phyloP scores from a whole-genome alignment of 2,113 vertebrate genomes.

The Sminthopsis crassicaudata region DNA sequence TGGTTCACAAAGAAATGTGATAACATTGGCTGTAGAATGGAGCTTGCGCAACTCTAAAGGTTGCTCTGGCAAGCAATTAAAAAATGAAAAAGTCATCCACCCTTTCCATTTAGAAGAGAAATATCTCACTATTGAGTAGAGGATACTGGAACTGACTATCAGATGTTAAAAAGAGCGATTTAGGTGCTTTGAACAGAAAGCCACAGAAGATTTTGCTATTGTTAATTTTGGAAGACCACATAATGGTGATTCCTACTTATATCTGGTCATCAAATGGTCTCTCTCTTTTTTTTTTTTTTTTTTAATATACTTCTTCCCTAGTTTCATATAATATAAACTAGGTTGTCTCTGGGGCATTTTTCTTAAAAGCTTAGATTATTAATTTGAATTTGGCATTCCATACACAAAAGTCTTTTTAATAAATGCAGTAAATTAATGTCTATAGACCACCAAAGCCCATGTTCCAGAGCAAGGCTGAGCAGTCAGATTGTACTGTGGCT shows the following conservation, averaged over 20 bases:
- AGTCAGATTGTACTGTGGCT: neutral
- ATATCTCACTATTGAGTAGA: conserved; percentile 53
- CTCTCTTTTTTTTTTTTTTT: conserved; percentile 27
- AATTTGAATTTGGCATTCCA: conserved; percentile 43
- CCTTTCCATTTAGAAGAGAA: conserved; percentile 54
- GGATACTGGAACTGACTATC: conserved; percentile 40
- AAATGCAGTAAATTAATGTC: neutral
- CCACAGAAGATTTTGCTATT: neutral
- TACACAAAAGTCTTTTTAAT: neutral
- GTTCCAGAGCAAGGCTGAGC: neutral
- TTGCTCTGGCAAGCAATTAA: conserved; percentile 56
- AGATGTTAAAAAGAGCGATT: conserved; percentile 41
- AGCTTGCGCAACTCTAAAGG: conserved; percentile 32
- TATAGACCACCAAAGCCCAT: neutral
- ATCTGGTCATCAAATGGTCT: conserved; percentile 17
- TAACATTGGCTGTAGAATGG: conserved; percentile 40
- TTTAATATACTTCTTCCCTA: neutral
- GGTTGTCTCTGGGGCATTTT: neutral
- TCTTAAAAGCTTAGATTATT: conserved; percentile 20
- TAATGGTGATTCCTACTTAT: neutral
- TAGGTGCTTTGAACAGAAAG: conserved; percentile 28
- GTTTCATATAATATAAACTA: conserved; percentile 22
- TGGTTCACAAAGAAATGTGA: conserved; percentile 50
- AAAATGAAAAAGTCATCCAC: conserved; percentile 40
- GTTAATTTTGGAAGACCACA: neutral